A percentile compares a stretch with the other conserved stretches of the same genome.
These are phyloP conservation scores for Megalopta genalis DNA, from an alignment of 1,140 invertebrate species.

Conservation along the genomic window DNA sequence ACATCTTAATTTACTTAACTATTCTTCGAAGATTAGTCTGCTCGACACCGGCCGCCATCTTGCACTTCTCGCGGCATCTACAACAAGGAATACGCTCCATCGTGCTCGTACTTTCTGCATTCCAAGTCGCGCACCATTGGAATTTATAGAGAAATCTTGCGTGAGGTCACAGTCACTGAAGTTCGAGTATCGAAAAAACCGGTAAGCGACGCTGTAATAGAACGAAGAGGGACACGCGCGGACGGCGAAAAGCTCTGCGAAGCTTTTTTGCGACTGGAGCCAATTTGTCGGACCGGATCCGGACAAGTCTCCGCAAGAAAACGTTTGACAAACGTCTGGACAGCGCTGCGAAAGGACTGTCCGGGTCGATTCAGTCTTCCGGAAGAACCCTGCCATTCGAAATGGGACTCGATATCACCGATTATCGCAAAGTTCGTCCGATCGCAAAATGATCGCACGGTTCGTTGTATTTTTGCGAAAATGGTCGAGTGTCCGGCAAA, in stretches of 20 bases:
- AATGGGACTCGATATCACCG: no score
- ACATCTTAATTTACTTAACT: no score
- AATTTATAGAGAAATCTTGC: slow-evolving; percentile 61
- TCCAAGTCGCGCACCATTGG: slow-evolving; percentile 41
- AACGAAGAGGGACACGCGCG: slow-evolving; percentile 17
- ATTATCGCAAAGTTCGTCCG: no score
- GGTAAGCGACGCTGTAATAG: not conserved
- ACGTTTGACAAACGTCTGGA: slow-evolving; percentile 61
- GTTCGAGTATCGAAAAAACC: slow-evolving; percentile 43
- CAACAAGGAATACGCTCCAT: no score
- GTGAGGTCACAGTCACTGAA: slow-evolving; percentile 29
- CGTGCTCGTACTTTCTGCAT: not conserved
- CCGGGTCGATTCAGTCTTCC: slow-evolving; percentile 2
- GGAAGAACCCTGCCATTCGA: not conserved
- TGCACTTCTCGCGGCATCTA: no score
- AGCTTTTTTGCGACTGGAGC: slow-evolving; percentile 50
- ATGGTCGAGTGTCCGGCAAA: no score
- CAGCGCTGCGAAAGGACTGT: slow-evolving; percentile 41
- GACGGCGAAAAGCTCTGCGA: slow-evolving; percentile 52
- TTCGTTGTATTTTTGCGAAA: no score
- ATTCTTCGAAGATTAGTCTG: no score
- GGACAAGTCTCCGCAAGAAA: slow-evolving; percentile 61
- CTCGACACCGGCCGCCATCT: no score
- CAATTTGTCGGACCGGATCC: slow-evolving; percentile 62
- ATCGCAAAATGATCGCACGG: no score